Evolutionary conservation across 2,888 invertebrate species (phyloP).

Genomic region (Drosophila bunnanda): DNA sequence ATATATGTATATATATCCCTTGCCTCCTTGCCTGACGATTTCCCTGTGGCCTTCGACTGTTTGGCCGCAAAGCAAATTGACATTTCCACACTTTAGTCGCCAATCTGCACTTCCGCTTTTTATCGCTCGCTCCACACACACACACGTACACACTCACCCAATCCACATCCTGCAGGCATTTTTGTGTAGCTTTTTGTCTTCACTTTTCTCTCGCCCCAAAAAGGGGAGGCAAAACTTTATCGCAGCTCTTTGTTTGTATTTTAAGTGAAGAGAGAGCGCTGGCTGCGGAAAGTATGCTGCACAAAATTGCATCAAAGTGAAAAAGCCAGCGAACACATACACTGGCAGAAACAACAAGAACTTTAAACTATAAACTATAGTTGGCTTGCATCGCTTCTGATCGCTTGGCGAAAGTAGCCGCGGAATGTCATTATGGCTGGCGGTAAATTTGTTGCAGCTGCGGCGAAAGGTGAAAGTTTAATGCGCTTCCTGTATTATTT

Average conservation of each 20-base stretch:
- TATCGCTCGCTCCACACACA: conserved; percentile 36
- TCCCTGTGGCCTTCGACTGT: conserved; percentile 18
- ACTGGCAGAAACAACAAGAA: conserved; percentile 15
- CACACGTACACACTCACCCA: not conserved
- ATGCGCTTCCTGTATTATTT: conserved; percentile 16
- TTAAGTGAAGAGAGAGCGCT: conserved; percentile 45
- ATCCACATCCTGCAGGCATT: conserved; percentile 49
- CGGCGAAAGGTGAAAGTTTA: conserved; percentile 14
- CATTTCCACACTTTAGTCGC: conserved; percentile 72
- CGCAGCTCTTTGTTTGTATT: conserved; percentile 63
- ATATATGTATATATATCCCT: conserved; percentile 9
- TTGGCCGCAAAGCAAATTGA: conserved; percentile 63
- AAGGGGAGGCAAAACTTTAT: conserved; percentile 61
- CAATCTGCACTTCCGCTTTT: conserved; percentile 74
- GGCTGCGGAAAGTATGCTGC: conserved; percentile 60
- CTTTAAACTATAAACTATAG: conserved; percentile 15
- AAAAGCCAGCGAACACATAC: conserved; percentile 20
- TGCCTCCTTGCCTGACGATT: not conserved
- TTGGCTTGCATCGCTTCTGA: conserved; percentile 7
- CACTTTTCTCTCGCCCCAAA: conserved; percentile 5
- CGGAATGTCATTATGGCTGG: conserved; percentile 58
- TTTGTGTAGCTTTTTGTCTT: conserved; percentile 67
- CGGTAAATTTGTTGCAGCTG: conserved; percentile 30
- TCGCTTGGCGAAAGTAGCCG: conserved; percentile 15
- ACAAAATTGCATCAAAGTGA: conserved; percentile 47